Evolutionary conservation across 2,797 vertebrate genomes (phyloP), one percentile per base, ranked within the genome.

Genomic region (Sebastiscus tertius): DNA sequence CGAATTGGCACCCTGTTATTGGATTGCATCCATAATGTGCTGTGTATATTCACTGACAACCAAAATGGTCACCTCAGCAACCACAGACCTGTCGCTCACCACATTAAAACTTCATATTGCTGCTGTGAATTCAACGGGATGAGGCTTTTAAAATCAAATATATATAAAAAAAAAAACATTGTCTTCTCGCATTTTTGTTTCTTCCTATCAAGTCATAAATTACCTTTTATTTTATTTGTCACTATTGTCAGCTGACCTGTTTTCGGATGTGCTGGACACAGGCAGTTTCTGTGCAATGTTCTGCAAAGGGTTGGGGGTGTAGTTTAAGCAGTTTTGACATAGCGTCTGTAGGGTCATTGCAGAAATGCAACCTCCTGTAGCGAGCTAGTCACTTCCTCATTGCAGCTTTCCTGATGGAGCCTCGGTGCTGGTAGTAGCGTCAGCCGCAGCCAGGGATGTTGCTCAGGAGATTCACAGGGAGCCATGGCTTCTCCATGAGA

Each of bases 401-500:
- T 80, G 72, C 89, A 70, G 85, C 69, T 73, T 76, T 74, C 42
- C 63, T 84, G 71, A 89, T 89, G 87, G 75, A 82, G 86, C 39
- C 83, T 82, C 62, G 8, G 77, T 34, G 56, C 56, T 55, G 64
- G 24, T 85, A 42, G 79, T 70, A 88, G 84, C 86, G 59, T 79
- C 76, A 78, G 64, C 73, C 33, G 20, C 86, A 18, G 61, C 67
- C 88, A 88, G 93, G 79, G 67, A 98, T 98, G 98, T 95, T 97
- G 64, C 95, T 95, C 96, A 93, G 94, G 84, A 95, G 92, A 49
- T 94, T 97, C 88, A 92, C 94, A 1, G 96, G 97, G 81, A 93
- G 96, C 75, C 96, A 96, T 75, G 94, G 95, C 55, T 94, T 97
- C 94, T 97, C 96, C 18, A 87, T 96, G 90, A 97, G 84, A 93